These are phyloP conservation scores for Gandaritis pyraliata DNA, from an alignment of 2,888 invertebrate genomes.

Conservation along the genomic window DNA sequence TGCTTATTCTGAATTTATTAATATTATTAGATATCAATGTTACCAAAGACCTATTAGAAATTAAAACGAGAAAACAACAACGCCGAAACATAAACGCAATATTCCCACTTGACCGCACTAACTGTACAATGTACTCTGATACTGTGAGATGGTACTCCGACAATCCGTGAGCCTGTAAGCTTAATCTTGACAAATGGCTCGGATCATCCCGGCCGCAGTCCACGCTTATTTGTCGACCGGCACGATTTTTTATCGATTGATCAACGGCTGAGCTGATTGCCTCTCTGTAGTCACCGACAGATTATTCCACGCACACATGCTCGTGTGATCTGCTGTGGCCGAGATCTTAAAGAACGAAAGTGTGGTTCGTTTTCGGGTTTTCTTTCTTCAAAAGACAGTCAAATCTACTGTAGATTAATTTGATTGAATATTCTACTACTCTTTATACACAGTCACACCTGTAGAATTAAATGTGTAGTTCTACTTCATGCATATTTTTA, in stretches of 20 bases:
- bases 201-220: slow-evolving; percentile 73
- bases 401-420: background rate
- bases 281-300: slow-evolving; percentile 79
- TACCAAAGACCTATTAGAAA: background rate
- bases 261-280: slow-evolving; percentile 82
- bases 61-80: background rate
- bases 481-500: no score
- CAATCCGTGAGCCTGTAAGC: slow-evolving; percentile 52
- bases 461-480: no score
- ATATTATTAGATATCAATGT: no score
- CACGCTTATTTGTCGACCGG: slow-evolving; percentile 69
- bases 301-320: slow-evolving; percentile 55
- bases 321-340: slow-evolving; percentile 2
- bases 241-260: slow-evolving; percentile 82
- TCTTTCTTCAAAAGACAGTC: background rate
- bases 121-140: slow-evolving; percentile 9
- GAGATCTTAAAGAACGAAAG: background rate
- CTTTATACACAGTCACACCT: no score
- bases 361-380: background rate
- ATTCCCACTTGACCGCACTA: slow-evolving; percentile 40
- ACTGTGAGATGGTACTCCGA: slow-evolving; percentile 14
- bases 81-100: slow-evolving; percentile 2
- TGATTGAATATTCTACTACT: no score
- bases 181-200: slow-evolving; percentile 82
- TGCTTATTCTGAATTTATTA: no score